Base-by-base conservation (phyloP, 2,113 vertebrate genomes). In the Hippocampus barbouri region DNA sequence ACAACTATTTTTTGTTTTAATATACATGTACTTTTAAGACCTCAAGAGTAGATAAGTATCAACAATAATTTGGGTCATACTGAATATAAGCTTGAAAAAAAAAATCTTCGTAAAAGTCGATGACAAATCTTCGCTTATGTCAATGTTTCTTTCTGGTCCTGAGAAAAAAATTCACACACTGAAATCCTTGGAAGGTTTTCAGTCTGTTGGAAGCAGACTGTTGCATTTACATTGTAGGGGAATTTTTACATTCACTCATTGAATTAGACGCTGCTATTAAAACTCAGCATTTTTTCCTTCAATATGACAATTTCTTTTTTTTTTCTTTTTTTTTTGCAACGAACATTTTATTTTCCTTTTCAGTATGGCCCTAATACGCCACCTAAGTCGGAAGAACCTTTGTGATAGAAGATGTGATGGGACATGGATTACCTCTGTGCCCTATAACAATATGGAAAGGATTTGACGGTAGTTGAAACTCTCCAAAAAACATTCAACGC, bases 361-460 rank as follows among this genome's bases (percentile, higher is more conserved):
- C 71, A 73, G 75, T 65, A 69, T 74, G 72, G 68, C 27, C 80
- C 83, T 7, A 67, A 85, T 70, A 87, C 79, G 61, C 84, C 88
- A 84, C 72, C 86, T 80, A 78, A 72, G 75, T 69, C 61, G 71
- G 68, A 86, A 47, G 72, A 73, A 45, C 71, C 34, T 21, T 56
- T 79, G 68, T 79, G 70, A 85, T 82, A 84, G 78, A 86, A 74
- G 79, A 75, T 75, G 72, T 59, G 76, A 84, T 76, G 81, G 82
- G 80, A 84, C 81, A 83, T 81, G 68, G 81, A 81, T 81, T 43
- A 66, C 63, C 75, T 83, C 69, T 81, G 78, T 70, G 71, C 68
- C 75, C 75, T 70, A 68, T 66, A 80, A 88, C 82, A 85, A 89
- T 90, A 80, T 87, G 88, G 85, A 90, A 90, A 90, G 84, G 83